Conservation (phyloP, 2,888 invertebrate genomes). For the Pegoplata infirma region DNA sequence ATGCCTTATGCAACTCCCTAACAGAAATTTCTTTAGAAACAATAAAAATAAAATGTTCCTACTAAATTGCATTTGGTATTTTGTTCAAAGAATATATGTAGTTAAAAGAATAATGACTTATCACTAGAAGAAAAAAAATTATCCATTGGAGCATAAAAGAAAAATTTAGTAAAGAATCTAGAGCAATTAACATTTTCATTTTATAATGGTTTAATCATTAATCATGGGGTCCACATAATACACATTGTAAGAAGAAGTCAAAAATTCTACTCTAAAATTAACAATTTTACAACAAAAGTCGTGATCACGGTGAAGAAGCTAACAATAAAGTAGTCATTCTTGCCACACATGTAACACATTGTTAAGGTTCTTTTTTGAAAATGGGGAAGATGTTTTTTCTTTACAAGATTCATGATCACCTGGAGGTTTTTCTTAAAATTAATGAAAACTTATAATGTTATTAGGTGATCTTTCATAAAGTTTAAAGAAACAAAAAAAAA, state of each 20-base stretch:
- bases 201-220: slow-evolving; percentile 18
- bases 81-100: too few species aligned
- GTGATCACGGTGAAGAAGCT: not conserved
- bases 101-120: slow-evolving; percentile 11
- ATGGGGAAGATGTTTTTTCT: not conserved
- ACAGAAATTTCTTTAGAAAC: not conserved
- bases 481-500: not conserved
- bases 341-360: not conserved
- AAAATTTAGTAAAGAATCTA: slow-evolving; percentile 7
- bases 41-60: not conserved
- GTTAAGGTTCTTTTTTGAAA: not conserved
- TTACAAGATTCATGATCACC: not conserved
- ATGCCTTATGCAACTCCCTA: not conserved
- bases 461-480: not conserved
- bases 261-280: not conserved
- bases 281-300: not conserved
- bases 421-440: not conserved
- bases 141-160: slow-evolving; percentile 5
- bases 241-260: not conserved
- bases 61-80: slow-evolving; percentile 6
- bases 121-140: slow-evolving; percentile 6
- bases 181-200: slow-evolving; percentile 47
- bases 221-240: slow-evolving; percentile 30
- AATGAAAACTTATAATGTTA: not conserved
- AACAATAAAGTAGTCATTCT: not conserved